Evolutionary conservation across 2,888 invertebrate genomes (phyloP).

Genomic region (Brachyopa scutellaris): DNA sequence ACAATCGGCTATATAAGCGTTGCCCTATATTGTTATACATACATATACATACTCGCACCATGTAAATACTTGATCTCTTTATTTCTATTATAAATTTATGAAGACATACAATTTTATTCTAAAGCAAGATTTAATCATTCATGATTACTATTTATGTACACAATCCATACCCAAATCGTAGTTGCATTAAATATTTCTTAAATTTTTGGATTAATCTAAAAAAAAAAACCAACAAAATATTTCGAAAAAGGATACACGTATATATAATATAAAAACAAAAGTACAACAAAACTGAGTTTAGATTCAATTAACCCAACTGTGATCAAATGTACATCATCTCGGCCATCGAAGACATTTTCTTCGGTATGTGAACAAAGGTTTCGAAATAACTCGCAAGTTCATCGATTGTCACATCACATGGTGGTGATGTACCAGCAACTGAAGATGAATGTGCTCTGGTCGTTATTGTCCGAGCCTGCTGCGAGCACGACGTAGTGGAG

Average conservation of each 20-base stretch:
- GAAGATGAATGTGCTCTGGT: slow-evolving; percentile 78
- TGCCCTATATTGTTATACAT: too few species aligned
- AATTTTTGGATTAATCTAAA: slow-evolving; percentile 25
- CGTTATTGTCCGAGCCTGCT: slow-evolving; percentile 87
- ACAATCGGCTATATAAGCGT: too few species aligned
- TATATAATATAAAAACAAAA: slow-evolving; percentile 34
- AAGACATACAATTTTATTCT: slow-evolving; percentile 28
- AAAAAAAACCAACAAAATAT: slow-evolving; percentile 23
- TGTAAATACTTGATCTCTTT: slow-evolving; percentile 22
- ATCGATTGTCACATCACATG: slow-evolving; percentile 94
- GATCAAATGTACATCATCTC: slow-evolving; percentile 98
- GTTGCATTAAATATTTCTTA: slow-evolving; percentile 26
- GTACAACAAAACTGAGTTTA: slow-evolving; percentile 30
- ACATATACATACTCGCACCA: neutral
- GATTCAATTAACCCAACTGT: slow-evolving; percentile 13
- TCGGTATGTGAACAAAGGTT: slow-evolving; percentile 96
- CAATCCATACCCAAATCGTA: slow-evolving; percentile 42
- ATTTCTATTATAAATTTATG: slow-evolving; percentile 46
- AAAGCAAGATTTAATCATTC: slow-evolving; percentile 23
- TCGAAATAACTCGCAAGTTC: slow-evolving; percentile 98
- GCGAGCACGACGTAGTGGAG: slow-evolving; percentile 86
- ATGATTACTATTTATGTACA: slow-evolving; percentile 46
- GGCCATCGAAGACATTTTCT: slow-evolving; percentile 98
- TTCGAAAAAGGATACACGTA: slow-evolving; percentile 33
- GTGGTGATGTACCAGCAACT: slow-evolving; percentile 49